Evolutionary conservation across 2,113 vertebrate species (phyloP).

Genomic region (Clarias magur): DNA sequence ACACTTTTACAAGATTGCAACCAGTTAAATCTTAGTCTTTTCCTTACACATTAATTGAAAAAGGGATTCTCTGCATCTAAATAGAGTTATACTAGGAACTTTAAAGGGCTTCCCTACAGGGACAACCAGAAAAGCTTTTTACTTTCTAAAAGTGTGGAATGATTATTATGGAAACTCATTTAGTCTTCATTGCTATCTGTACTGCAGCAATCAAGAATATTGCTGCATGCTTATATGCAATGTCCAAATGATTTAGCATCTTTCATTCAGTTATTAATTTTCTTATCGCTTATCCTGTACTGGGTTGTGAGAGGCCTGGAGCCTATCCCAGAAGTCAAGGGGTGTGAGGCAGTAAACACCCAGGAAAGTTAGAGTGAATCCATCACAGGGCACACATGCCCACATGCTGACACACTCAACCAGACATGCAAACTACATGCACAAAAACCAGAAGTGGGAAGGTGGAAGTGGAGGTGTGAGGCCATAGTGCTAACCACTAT

Average conservation of each 20-base stretch:
- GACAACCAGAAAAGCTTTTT: neutral
- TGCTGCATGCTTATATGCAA: neutral
- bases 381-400: too few species aligned
- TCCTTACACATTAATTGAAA: neutral
- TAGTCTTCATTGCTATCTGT: too few species aligned
- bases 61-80: neutral
- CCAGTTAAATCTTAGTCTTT: neutral
- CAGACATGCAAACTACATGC: too few species aligned
- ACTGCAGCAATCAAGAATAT: neutral
- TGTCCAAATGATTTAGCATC: neutral
- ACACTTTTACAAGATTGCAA: neutral
- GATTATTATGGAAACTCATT: neutral
- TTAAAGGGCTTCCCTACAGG: neutral
- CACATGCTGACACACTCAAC: too few species aligned
- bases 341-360: too few species aligned
- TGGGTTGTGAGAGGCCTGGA: too few species aligned
- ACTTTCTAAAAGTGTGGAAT: neutral
- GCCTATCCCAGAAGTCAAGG: too few species aligned
- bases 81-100: neutral
- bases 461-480: too few species aligned
- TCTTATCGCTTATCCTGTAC: too few species aligned
- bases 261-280: neutral
- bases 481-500: too few species aligned
- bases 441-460: too few species aligned
- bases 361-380: too few species aligned